phyloP scores from a whole-genome alignment of 2,113 vertebrate genomes.

The Python bivittatus region DNA sequence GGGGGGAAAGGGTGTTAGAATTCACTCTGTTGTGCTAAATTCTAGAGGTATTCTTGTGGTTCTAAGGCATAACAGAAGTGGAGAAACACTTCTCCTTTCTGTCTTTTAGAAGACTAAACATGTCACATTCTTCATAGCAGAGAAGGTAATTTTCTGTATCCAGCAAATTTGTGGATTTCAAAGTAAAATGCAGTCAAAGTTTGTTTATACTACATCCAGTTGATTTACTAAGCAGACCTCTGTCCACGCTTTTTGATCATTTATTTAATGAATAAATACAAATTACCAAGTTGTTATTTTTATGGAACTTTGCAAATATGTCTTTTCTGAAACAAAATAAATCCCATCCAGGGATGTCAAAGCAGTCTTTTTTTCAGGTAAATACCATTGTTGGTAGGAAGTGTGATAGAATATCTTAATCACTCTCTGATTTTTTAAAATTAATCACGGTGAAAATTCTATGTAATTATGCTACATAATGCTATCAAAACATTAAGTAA shows the following conservation, averaged over 20 bases:
- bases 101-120: not conserved
- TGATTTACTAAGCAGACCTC: slow-evolving; percentile 12
- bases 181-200: not conserved
- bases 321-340: slow-evolving; percentile 18
- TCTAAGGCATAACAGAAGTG: not conserved
- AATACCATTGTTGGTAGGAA: not conserved
- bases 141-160: not conserved
- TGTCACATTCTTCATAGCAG: not conserved
- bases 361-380: not conserved
- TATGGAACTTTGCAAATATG: slow-evolving; percentile 26
- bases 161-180: not conserved
- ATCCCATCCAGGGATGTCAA: not conserved
- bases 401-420: not conserved
- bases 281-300: slow-evolving; percentile 9
- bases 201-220: not conserved
- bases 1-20: no score
- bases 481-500: not conserved
- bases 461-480: not conserved
- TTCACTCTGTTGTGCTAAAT: not conserved
- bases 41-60: not conserved
- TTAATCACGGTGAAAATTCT: not conserved
- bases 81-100: not conserved
- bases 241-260: slow-evolving; percentile 10
- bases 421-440: not conserved
- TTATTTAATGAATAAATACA: slow-evolving; percentile 13